Evolutionary conservation across 2,888 invertebrate genomes (phyloP).

Genomic region (Limnephilus lunatus): DNA sequence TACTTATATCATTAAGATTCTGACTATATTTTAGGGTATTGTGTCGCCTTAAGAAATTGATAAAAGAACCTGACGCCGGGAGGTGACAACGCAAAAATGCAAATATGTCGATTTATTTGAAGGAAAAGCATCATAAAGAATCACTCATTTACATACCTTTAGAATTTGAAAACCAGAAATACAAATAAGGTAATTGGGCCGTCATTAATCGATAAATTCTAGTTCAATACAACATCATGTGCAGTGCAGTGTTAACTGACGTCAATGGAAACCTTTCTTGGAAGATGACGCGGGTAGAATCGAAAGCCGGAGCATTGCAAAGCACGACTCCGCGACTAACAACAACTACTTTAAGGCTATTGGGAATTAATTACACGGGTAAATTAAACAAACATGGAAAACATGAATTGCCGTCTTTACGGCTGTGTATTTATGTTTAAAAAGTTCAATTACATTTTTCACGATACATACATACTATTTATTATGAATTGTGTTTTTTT

Average conservation of each 20-base stretch:
- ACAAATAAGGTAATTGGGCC: neutral
- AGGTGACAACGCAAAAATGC: too few species aligned
- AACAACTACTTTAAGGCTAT: neutral
- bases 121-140: neutral
- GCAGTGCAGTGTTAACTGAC: neutral
- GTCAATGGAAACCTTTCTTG: neutral
- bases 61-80: too few species aligned
- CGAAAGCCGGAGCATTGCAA: neutral
- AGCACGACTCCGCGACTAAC: neutral
- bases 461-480: too few species aligned
- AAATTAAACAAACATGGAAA: neutral
- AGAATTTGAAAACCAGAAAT: neutral
- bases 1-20: too few species aligned
- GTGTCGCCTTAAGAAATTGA: too few species aligned
- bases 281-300: slow-evolving; percentile 9
- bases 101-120: too few species aligned
- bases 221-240: neutral
- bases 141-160: neutral
- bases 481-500: too few species aligned
- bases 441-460: too few species aligned
- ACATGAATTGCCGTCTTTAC: neutral
- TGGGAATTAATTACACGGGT: neutral
- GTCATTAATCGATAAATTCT: neutral
- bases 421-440: too few species aligned
- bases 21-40: too few species aligned